Evolutionary conservation across 2,113 vertebrate genomes (phyloP).

Genomic region (Sminthopsis crassicaudata): DNA sequence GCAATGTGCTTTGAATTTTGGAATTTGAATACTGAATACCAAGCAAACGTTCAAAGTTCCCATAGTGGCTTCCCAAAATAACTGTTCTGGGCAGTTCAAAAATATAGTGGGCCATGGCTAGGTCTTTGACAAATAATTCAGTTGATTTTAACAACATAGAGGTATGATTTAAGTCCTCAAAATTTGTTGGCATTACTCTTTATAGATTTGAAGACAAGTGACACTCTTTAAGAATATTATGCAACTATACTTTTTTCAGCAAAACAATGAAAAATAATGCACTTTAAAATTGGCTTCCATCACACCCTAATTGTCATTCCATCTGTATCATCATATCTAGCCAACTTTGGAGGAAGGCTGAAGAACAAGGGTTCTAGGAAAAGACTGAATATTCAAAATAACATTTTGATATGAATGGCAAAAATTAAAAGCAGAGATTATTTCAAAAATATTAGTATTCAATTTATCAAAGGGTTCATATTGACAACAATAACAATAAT

Average conservation of each 20-base stretch:
- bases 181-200: neutral
- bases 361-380: neutral
- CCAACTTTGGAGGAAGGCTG: neutral
- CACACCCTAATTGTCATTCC: neutral
- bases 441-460: neutral
- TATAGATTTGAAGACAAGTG: neutral
- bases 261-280: neutral
- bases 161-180: neutral
- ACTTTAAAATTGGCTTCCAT: neutral
- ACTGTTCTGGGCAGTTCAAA: neutral
- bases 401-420: neutral
- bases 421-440: neutral
- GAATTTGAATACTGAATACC: slow-evolving; percentile 64
- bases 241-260: neutral
- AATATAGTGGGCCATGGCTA: neutral
- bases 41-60: slow-evolving; percentile 52
- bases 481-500: neutral
- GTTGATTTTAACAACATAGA: neutral
- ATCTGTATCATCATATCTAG: neutral
- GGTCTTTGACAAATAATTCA: neutral
- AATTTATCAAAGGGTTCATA: neutral
- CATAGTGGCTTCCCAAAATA: slow-evolving; percentile 21
- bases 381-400: neutral
- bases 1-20: slow-evolving; percentile 57
- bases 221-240: neutral